Base-by-base conservation (phyloP, 53 echinoderm and acorn worm species). In the Zoroaster sp. region DNA sequence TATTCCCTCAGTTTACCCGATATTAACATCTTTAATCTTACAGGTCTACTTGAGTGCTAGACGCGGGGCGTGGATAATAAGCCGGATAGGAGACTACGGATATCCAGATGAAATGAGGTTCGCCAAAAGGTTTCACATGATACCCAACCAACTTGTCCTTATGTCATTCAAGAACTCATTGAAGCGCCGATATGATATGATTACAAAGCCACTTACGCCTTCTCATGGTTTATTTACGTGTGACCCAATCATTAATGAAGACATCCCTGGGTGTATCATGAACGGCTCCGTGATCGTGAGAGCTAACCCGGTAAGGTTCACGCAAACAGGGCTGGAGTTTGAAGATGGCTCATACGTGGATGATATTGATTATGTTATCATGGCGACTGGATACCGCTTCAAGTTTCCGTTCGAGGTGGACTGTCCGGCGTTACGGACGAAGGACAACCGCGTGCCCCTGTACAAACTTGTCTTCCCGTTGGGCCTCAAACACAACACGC, bases 391-490 rank as follows among this genome's bases (percentile, higher is more conserved):
- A 11, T 97, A 97, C 73, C 12, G 39, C 40, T 91, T 97, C 66
- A 70, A 41, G 17, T 94, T 95, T 49, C 97, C 97, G 0, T 96
- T 94, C 74, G 68, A 95, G 18, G 90, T 89, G n/a, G 91, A 97
- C 28, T 91, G 95, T 20, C 71, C 70, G 7, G 77, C 92, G 17
- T 40, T 97, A 2, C 87, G 89, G 69, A 91, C 92, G 0, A 73
- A 69, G 81, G 49, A 78, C 35, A 88, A 94, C 43, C 40, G 77
- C 18, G 82, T 95, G 5, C 80, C 90, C 7, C 75, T 97, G 20
- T 97, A 95, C 78, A 94, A 94, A 74, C 92, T 92, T 63, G 90
- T 95, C 25, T 95, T 97, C 40, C 95, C 97, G 0, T 76, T 92
- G 25, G 88, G 92, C 12, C 55, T 92, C 72, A 76, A 76, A 52